phyloP scores from a whole-genome alignment of 2,797 vertebrate genomes.

The Pangasius sanitwongsei region DNA sequence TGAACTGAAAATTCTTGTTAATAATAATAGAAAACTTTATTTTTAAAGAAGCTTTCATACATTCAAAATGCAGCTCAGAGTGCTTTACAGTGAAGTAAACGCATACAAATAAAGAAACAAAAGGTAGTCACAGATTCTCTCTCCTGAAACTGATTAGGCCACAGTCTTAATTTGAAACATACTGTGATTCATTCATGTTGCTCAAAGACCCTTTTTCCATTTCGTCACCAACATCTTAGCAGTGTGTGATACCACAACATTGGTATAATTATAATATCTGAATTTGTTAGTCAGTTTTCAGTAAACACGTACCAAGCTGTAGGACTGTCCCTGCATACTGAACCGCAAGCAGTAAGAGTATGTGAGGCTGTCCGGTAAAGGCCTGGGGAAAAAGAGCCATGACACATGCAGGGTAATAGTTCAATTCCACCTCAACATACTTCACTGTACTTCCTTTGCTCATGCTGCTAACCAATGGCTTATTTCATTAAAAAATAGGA shows the following conservation, averaged over 20 bases:
- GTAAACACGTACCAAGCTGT: neutral
- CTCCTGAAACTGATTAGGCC: neutral
- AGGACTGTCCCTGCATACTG: neutral
- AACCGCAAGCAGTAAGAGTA: neutral
- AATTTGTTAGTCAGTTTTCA: conserved; percentile 1
- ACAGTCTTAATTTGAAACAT: neutral
- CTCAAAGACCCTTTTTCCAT: conserved; percentile 6
- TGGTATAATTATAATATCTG: neutral
- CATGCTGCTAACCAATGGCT: conserved; percentile 3
- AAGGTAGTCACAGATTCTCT: neutral
- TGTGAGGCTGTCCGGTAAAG: neutral
- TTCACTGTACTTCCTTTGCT: conserved; percentile 7
- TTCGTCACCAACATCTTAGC: neutral
- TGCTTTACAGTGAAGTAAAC: neutral
- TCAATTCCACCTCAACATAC: neutral
- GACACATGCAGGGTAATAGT: neutral
- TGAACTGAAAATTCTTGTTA: too few species aligned
- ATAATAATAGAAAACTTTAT: neutral
- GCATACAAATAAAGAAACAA: neutral
- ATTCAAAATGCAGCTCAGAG: neutral
- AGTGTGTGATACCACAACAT: neutral
- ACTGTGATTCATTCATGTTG: neutral
- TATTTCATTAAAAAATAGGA: conserved; percentile 13
- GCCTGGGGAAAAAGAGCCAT: neutral
- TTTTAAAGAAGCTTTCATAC: neutral